Evolutionary conservation across 2,113 vertebrate species (phyloP), one percentile per base, ranked within the genome.

Genomic region (Takifugu bimaculatus): DNA sequence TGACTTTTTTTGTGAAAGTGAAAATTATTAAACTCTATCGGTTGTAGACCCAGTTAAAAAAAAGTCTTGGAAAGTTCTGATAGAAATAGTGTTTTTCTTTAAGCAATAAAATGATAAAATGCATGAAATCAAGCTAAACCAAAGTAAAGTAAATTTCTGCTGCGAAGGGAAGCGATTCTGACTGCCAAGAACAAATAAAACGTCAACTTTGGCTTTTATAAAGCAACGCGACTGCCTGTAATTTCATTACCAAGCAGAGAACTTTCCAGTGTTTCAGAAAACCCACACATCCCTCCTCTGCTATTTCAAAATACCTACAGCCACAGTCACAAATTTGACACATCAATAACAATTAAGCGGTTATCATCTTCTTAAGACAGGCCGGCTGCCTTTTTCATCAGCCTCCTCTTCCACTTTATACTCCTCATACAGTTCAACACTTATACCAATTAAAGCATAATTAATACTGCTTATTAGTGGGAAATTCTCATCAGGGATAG

Each of bases 371-470:
- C 60, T 58, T 32, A 58, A 84, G 79, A 79, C 63, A 26, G 63
- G 86, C 72, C 71, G 54, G 72, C 78, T 78, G 81, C 75, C 81
- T 77, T 77, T 62, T 78, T 83, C 85, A 91, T 90, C 88, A 88
- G 70, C 61, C 73, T 72, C 69, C 51, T 59, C 80, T 82, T 72
- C 67, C 75, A 71, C 73, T 75, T 79, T 70, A 86, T 80, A 80
- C 80, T 79, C 70, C 74, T 88, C 75, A 74, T 77, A 85, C 87
- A 85, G 81, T 77, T 78, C 60, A 57, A 80, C 82, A 88, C 91
- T 91, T 89, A 90, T 85, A 85, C 82, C 88, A 91, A 91, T 91
- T 91, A 91, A 87, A 81, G 72, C 69, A 50, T 88, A 87, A 91
- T 92, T 90, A 89, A 87, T 87, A 86, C 79, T 59, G 83, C 87